Evolutionary conservation across 2,888 invertebrate species (phyloP), one percentile per base, ranked within the genome.

Genomic region (Cheilosia variabilis): DNA sequence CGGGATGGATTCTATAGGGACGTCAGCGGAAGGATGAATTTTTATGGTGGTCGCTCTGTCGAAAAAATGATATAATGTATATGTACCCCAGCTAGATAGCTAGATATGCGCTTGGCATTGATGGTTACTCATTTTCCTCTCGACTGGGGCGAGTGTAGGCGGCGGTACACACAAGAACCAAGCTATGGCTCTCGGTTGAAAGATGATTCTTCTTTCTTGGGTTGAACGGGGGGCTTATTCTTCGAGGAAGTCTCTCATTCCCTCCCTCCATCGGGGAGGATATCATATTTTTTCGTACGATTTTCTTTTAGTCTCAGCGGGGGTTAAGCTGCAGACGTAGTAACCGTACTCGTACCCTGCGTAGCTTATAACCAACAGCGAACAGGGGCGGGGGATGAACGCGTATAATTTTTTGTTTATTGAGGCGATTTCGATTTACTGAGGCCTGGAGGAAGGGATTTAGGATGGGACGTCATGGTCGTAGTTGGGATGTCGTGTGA

Each of bases 31-130:
- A 81, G 86, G 81, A 86, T 86, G 81, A 81, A 86, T 86, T 86
- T 86, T 86, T 86, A 86, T 86, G 86, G 76, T 86, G 86, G 86
- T 81, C 86, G 86, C 76, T 81, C 81, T 81, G 86, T 81, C 86
- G 86, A 86, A 86, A 86, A 86, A 86, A 86, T 86, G 86, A 81
- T 86, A 81, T 81, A 86, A 80, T 77, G 77, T 75, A 45, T 66
- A 58, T 58, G 52, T 52, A 68, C 58, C 19, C 19, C 17, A 45
- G 31, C 53, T 43, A 52, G 27, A 19, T 24, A 55, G n/a, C 50
- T 52, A 57, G 53, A 43, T 69, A 55, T 69, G 50, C 57, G 62
- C 57, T 52, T 72, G 86, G 73, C 73, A 86, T 81, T 86, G 86
- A 86, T 76, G 81, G 71, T 81, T 77, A 76, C 81, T 86, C 86